These are phyloP conservation scores for Tiliacea citrago DNA, from an alignment of 2,888 invertebrate genomes.

Conservation along the genomic window DNA sequence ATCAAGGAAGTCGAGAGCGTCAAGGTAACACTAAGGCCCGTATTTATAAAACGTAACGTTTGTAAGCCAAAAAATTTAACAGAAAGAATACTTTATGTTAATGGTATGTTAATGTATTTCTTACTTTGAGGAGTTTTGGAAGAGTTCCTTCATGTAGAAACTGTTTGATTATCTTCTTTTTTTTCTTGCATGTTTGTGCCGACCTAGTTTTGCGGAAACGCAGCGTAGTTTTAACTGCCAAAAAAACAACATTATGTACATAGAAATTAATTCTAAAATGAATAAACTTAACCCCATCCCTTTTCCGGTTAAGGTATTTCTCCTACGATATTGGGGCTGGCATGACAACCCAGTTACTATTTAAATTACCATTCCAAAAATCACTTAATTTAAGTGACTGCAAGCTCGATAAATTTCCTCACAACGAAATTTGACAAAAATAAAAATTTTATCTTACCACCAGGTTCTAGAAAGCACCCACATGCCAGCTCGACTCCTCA, in stretches of 20 bases:
- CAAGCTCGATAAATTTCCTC: neutral
- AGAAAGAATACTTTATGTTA: neutral
- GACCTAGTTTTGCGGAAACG: neutral
- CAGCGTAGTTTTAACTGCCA: neutral
- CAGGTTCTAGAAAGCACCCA: conserved; percentile 86
- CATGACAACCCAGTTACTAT: neutral
- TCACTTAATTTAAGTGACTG: neutral
- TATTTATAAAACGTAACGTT: neutral
- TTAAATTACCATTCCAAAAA: neutral
- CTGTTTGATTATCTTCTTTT: neutral
- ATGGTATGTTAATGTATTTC: neutral
- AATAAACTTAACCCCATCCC: neutral
- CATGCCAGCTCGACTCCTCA: conserved; percentile 93
- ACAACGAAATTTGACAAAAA: neutral
- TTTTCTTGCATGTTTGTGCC: neutral
- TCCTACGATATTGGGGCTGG: neutral
- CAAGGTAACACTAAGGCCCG: conserved; percentile 74
- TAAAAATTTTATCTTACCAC: neutral
- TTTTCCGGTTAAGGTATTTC: neutral
- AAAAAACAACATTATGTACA: neutral
- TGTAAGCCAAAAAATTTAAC: neutral
- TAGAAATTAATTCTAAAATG: neutral
- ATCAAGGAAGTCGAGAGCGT: conserved; percentile 86
- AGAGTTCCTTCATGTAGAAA: neutral
- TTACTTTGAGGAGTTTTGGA: neutral